Base-by-base conservation (phyloP, 2,888 invertebrate genomes). In the Plebejus melissa region DNA sequence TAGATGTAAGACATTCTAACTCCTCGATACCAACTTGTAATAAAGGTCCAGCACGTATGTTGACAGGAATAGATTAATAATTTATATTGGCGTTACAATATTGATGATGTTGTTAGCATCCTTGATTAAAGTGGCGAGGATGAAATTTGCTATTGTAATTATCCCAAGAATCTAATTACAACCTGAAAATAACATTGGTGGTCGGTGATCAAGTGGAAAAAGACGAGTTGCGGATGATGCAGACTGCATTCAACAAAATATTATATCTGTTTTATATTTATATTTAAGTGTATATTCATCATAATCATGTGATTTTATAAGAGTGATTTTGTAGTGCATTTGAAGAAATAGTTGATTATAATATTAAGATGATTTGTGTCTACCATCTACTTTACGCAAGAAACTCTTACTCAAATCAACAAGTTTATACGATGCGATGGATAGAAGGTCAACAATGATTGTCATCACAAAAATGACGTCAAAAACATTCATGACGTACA, bases 1-100 rank as follows among this genome's bases (percentile, higher is more conserved):
- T 87, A 88, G 88, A 88, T 82, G 85, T 83, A 84, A 86, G 85
- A 83, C 82, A 83, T 84, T 86, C 85, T 72, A 72, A 72, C 72
- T 72, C 71, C 46, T 41, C 50, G 72, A 72, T 72, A 72, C 28
- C 85, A 84, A 87, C 86, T 87, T 85, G 80, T 83, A 84, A 87
- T 87, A 78, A 84, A 83, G 87, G 85, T 83, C 82, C 81, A 82
- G 82, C 81, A 79, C 82, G 82, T 86, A 86, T 86, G 86, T 85
- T 72, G 72, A 72, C 72, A 72, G 72, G 72, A 16, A 72, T 13
- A 72, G 72, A 72, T 72, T 72, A 72, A 72, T 72, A 72, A 72
- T 72, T 72, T 72, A 72, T 54, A 72, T 72, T 72, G 50, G 72
- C 71, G 71, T 72, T 72, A 72, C 50, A 54, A 72, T 72, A 72